These are phyloP conservation scores for Catocala fraxini DNA, from an alignment of 2,888 invertebrate genomes.

Conservation along the genomic window DNA sequence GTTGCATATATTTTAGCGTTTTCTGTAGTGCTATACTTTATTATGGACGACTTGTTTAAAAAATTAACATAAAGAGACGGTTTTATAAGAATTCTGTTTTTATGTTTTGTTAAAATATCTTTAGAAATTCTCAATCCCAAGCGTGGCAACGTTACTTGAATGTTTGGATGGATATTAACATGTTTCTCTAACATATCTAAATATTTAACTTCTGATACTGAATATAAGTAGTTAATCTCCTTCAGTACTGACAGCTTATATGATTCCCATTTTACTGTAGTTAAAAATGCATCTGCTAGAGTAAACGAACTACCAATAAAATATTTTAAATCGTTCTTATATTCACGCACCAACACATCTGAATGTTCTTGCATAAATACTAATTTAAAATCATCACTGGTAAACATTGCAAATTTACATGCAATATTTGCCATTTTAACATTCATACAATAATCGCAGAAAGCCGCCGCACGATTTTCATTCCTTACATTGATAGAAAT, in stretches of 20 bases:
- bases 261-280: not conserved
- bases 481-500: conserved; percentile 58
- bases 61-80: conserved; percentile 57
- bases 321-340: conserved; percentile 19
- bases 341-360: not conserved
- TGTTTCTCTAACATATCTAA: conserved; percentile 65
- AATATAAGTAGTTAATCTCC: conserved; percentile 42
- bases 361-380: conserved; percentile 46
- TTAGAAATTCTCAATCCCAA: conserved; percentile 59
- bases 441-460: conserved; percentile 63
- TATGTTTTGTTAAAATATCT: conserved; percentile 64
- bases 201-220: conserved; percentile 56
- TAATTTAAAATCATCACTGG: conserved; percentile 62
- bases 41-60: conserved; percentile 51
- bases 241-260: conserved; percentile 22
- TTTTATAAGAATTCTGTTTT: conserved; percentile 57
- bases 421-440: conserved; percentile 53
- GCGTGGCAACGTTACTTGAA: not conserved
- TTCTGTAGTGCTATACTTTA: conserved; percentile 51
- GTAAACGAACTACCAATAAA: conserved; percentile 61
- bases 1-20: conserved; percentile 60
- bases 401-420: conserved; percentile 62
- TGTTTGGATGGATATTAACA: not conserved
- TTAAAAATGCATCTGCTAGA: conserved; percentile 51
- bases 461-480: conserved; percentile 55